Evolutionary conservation across 2,888 invertebrate genomes (phyloP), one percentile per base, ranked within the genome.

Genomic region (Aphidoletes aphidimyza): DNA sequence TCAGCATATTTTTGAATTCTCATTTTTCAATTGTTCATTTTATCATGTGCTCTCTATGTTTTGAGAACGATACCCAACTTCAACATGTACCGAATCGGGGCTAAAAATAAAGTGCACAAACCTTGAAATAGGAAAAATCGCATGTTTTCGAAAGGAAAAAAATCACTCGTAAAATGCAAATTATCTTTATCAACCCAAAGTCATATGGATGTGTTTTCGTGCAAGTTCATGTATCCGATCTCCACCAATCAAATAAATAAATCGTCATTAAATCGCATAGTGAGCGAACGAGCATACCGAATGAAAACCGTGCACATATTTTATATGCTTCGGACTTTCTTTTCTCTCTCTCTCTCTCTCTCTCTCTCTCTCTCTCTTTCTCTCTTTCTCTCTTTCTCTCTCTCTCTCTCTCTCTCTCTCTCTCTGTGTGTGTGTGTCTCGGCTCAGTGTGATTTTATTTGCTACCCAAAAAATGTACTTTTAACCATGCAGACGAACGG

Each of bases 121-220:
- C 34, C 14, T 34, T 34, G 36, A 36, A 36, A 78, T 36, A 36
- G 36, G 36, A 78, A 78, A 36, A 34, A 78, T 19, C 34, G 78
- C 78, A 36, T 9, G 19, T 78, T 36, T 78, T 19, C n/a, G n/a
- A n/a, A n/a, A n/a, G n/a, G n/a, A n/a, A 36, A 78, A 78, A 36
- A 78, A 26, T 36, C 78, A 78, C 78, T 78, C 78, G 81, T 81
- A 78, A 78, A 78, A 78, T 78, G 78, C 78, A 78, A 78, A 78
- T 78, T 78, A 78, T 78, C n/a, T 78, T 78, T 78, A 81, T 81
- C 81, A 37, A 37, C 22, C n/a, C 3, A 81, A 81, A 37, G 37
- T 81, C 81, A 81, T 81, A 81, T n/a, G 81, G 81, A 37, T 81
- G 37, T 36, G 37, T 37, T 36, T 36, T 81, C 37, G 11, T 36